These are phyloP conservation scores for Bombus breviceps DNA, from an alignment of 1,140 invertebrate species.

Conservation along the genomic window DNA sequence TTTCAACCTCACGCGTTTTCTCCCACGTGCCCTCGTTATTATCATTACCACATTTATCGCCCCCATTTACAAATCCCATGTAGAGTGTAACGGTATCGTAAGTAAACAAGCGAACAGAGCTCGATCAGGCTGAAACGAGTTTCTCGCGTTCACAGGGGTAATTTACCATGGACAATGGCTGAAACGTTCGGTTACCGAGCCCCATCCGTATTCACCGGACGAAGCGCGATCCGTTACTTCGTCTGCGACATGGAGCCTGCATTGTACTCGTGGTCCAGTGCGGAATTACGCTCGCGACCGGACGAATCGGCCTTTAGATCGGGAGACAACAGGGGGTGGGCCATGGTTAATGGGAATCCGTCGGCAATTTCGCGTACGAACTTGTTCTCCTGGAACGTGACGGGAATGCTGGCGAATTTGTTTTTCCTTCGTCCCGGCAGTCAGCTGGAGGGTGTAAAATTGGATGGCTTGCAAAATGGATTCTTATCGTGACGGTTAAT, in stretches of 20 bases:
- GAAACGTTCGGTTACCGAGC: slow-evolving; percentile 21
- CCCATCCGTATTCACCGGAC: slow-evolving; percentile 56
- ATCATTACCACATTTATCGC: background rate
- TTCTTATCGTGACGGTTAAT: slow-evolving; percentile 18
- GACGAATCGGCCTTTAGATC: slow-evolving; percentile 56
- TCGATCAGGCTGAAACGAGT: slow-evolving; percentile 20
- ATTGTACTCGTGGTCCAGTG: background rate
- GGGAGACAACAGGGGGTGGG: slow-evolving; percentile 24
- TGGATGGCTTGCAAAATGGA: slow-evolving; percentile 31
- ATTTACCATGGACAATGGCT: slow-evolving; percentile 26
- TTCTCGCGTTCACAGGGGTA: slow-evolving; percentile 34
- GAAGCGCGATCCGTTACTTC: slow-evolving; percentile 31
- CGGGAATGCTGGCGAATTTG: slow-evolving; percentile 46
- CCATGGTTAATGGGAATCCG: slow-evolving; percentile 57
- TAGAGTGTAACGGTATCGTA: background rate
- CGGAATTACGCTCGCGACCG: slow-evolving; percentile 55
- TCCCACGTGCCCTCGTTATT: background rate
- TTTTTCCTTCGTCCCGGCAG: background rate
- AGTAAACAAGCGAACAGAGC: background rate
- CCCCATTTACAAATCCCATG: background rate
- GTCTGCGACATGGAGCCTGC: background rate
- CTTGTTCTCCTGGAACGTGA: slow-evolving; percentile 58
- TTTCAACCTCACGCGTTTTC: background rate
- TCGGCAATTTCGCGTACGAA: slow-evolving; percentile 58
- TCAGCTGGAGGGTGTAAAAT: background rate